Percentiles rank a stretch among this genome's conserved stretches.
phyloP scores from a whole-genome alignment of 1,140 invertebrate genomes.

The Pogonognathellus flavescens region DNA sequence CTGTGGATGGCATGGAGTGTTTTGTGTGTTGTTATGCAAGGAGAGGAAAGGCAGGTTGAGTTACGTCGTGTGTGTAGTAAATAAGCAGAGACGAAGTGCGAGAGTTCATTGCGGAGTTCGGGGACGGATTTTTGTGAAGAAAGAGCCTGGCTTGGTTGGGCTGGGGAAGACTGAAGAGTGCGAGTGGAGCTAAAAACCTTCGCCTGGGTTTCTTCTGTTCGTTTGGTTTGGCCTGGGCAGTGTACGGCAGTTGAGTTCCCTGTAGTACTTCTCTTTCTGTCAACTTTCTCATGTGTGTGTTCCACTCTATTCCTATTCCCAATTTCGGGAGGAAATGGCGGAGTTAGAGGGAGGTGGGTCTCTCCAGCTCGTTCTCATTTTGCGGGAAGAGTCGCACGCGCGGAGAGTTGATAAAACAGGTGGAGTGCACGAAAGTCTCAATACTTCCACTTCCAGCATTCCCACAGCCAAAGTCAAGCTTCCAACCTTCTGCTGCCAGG shows the following conservation, averaged over 20 bases:
- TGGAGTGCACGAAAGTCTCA: conserved; percentile 55
- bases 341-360: conserved; percentile 61
- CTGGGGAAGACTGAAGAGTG: no score
- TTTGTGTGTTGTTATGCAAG: no score
- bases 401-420: conserved; percentile 56
- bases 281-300: no score
- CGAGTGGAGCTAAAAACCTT: no score
- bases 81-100: no score
- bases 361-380: conserved; percentile 44
- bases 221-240: not conserved
- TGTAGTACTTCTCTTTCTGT: not conserved
- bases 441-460: conserved; percentile 8
- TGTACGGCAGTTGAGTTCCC: not conserved
- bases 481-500: not conserved
- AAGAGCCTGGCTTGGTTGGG: no score
- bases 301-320: conserved; percentile 22
- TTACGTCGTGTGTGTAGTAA: no score
- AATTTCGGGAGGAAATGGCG: conserved; percentile 62
- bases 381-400: conserved; percentile 53
- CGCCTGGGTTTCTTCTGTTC: no score
- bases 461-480: not conserved
- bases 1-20: no score
- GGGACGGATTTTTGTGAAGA: no score
- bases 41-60: no score
- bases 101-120: no score